phyloP scores from a whole-genome alignment of 2,797 vertebrate species.

The Neosalanx taihuensis region DNA sequence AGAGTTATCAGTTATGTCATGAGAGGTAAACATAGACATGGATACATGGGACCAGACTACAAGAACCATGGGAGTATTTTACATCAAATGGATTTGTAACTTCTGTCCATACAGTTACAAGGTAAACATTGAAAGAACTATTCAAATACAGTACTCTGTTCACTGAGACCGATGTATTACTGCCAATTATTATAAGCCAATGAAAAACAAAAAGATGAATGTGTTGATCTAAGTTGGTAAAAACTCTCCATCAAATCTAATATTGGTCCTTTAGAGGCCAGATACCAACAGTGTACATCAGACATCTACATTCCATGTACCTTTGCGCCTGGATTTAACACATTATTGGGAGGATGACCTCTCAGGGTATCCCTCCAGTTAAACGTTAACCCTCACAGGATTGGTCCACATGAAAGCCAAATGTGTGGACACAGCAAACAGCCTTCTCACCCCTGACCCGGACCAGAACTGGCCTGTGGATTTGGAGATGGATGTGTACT shows the following conservation, averaged over 20 bases:
- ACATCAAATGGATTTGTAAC: too few relatives aligned
- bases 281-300: too few relatives aligned
- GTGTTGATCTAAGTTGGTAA: background rate
- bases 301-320: too few relatives aligned
- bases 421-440: constrained; percentile 50
- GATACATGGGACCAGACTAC: background rate
- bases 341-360: constrained; percentile 1
- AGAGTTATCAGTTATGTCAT: background rate
- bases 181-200: too few relatives aligned
- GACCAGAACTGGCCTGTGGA: background rate
- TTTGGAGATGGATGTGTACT: too few relatives aligned
- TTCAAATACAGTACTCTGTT: too few relatives aligned
- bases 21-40: background rate
- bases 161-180: too few relatives aligned
- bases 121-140: too few relatives aligned
- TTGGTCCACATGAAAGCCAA: constrained; percentile 11
- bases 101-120: too few relatives aligned
- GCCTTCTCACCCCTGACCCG: constrained; percentile 4
- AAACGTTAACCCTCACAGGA: constrained; percentile 52
- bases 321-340: background rate
- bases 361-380: constrained; percentile 35
- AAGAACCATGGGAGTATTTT: background rate
- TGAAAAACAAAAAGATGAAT: too few relatives aligned
- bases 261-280: too few relatives aligned
- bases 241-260: background rate